Conservation (phyloP, 2,888 invertebrate species). For the Tupiocoris notatus region DNA sequence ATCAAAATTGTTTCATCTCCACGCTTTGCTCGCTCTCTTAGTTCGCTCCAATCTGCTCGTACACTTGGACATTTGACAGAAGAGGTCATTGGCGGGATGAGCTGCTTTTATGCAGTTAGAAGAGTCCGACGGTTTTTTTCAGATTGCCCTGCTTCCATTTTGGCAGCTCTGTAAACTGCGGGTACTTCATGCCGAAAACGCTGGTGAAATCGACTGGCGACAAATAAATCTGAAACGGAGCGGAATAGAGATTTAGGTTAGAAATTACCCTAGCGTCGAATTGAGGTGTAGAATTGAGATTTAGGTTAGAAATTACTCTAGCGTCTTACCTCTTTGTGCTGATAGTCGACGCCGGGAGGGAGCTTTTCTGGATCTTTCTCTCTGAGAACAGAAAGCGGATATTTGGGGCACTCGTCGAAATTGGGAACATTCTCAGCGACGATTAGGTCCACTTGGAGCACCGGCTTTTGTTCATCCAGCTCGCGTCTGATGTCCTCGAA, state of each 20-base stretch:
- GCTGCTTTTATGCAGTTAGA: no score
- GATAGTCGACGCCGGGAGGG: slow-evolving; percentile 77
- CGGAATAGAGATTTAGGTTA: no score
- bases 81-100: no score
- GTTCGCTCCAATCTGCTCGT: no score
- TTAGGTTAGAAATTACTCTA: no score
- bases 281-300: no score
- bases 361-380: slow-evolving; percentile 74
- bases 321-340: slow-evolving; percentile 90
- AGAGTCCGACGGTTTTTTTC: slow-evolving; percentile 81
- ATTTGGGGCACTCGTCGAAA: slow-evolving; percentile 77
- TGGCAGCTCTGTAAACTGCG: slow-evolving; percentile 74
- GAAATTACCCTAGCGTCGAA: no score
- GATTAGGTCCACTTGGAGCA: slow-evolving; percentile 57
- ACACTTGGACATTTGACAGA: no score
- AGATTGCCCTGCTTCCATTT: slow-evolving; percentile 85
- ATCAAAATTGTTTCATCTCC: no score
- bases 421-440: slow-evolving; percentile 60
- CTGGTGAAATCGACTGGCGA: slow-evolving; percentile 84
- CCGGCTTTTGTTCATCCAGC: slow-evolving; percentile 60
- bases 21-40: no score
- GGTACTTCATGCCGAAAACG: slow-evolving; percentile 77
- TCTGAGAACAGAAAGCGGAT: slow-evolving; percentile 71
- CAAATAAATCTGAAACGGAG: slow-evolving; percentile 71
- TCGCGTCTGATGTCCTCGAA: slow-evolving; percentile 57